Base-by-base conservation (phyloP, 2,888 invertebrate species). In the Catocala fraxini region DNA sequence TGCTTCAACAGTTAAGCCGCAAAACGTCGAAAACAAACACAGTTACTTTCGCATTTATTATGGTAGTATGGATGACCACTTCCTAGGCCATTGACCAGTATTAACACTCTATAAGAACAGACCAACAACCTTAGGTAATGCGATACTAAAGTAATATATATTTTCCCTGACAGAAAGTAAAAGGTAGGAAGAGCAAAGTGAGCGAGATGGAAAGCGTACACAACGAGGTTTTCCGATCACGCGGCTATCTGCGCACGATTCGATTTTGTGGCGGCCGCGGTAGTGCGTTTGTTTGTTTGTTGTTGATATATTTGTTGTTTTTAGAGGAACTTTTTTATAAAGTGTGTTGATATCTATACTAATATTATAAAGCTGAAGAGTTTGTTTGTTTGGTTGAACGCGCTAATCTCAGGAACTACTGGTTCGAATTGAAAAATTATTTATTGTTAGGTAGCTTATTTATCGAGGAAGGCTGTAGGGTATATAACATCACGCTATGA, bases 181-280 rank as follows among this genome's bases (percentile, higher is more conserved):
- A 60, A 75, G 68, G 52, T 33, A 42, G 45, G 51, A 53, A 6
- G 56, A 13, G 58, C 66, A 68, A 45, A 53, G 42, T 51, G 35
- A 56, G 59, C 34, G 66, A 70, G 70, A 64, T 79, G 80, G 84
- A 85, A 85, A 84, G 84, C 67, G 77, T 71, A 60, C 43, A 68
- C 56, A 67, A 68, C 72, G 71, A 68, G 55, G 68, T 71, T 77
- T 82, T 73, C 73, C 77, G 76, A 77, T 78, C 82, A 80, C 81
- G 81, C 60, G 66, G 62, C 4, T 34, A 55, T 35, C 15, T 39
- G 43, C 42, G 41, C 63, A 51, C 58, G 51, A 55, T 63, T 55
- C 42, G 51, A 63, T 52, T 53, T 46, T 51, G 60, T 45, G 41
- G n/a, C 49, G 35, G 42, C 10, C 11, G 12, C 6, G 34, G 51